Evolutionary conservation across 2,888 invertebrate genomes (phyloP).

Genomic region (Melieria omissa): DNA sequence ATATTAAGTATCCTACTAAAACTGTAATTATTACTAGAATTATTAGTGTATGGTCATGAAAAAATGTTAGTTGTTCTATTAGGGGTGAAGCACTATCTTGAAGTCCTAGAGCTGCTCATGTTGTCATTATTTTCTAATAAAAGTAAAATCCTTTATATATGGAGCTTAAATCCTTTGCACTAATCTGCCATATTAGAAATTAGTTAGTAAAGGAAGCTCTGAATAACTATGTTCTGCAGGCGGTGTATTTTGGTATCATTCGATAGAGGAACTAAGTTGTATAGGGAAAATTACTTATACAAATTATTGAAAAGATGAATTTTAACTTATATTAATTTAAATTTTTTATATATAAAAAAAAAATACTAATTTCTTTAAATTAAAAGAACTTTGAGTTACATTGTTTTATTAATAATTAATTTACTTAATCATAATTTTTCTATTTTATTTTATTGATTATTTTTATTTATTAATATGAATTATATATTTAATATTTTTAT

Average conservation of each 20-base stretch:
- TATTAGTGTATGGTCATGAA: constrained; percentile 73
- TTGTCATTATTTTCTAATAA: constrained; percentile 71
- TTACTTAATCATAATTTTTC: too few relatives aligned
- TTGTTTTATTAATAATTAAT: not conserved
- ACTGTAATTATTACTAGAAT: constrained; percentile 73
- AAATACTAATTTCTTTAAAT: constrained; percentile 8
- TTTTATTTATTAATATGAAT: too few relatives aligned
- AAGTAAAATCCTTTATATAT: constrained; percentile 73
- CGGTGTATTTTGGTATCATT: constrained; percentile 72
- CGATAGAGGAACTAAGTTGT: constrained; percentile 71
- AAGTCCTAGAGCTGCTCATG: constrained; percentile 71
- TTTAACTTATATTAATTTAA: constrained; percentile 51
- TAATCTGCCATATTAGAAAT: constrained; percentile 74
- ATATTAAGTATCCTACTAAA: constrained; percentile 71
- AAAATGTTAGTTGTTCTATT: constrained; percentile 76
- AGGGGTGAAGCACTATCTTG: constrained; percentile 74
- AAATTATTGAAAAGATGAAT: constrained; percentile 47
- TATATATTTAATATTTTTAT: constrained; percentile 8
- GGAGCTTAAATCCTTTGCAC: constrained; percentile 76
- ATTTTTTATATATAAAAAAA: constrained; percentile 44
- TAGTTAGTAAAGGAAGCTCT: constrained; percentile 71
- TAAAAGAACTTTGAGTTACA: constrained; percentile 5
- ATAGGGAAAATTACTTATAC: constrained; percentile 65
- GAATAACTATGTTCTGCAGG: constrained; percentile 72
- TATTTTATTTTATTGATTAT: too few relatives aligned